These are phyloP conservation scores for Xenus cinereus DNA, from an alignment of 2,113 vertebrate genomes.

Conservation along the genomic window DNA sequence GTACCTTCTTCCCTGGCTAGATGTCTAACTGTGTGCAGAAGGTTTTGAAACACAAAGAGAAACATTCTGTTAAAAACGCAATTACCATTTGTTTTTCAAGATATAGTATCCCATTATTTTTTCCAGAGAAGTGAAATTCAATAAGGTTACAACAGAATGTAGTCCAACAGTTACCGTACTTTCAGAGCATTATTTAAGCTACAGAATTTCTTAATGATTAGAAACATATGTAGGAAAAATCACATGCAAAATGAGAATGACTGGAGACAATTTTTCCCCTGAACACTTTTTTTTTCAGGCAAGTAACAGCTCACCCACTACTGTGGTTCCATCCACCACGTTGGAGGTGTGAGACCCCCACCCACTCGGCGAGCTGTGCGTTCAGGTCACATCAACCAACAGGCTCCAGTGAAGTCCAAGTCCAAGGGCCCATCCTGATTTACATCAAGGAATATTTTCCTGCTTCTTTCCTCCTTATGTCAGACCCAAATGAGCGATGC, in stretches of 20 bases:
- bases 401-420: not conserved
- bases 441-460: not conserved
- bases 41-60: slow-evolving; percentile 73
- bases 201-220: slow-evolving; percentile 73
- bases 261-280: slow-evolving; percentile 33
- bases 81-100: slow-evolving; percentile 72
- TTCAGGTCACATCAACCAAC: not conserved
- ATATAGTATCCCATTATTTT: slow-evolving; percentile 70
- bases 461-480: not conserved
- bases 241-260: slow-evolving; percentile 65
- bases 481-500: not conserved
- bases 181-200: slow-evolving; percentile 68
- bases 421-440: not conserved
- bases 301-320: slow-evolving; percentile 45
- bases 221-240: slow-evolving; percentile 68
- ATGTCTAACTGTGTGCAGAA: slow-evolving; percentile 73
- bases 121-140: slow-evolving; percentile 70
- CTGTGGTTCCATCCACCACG: not conserved
- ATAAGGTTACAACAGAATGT: slow-evolving; percentile 73
- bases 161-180: slow-evolving; percentile 70
- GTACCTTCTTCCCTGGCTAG: slow-evolving; percentile 72
- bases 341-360: not conserved
- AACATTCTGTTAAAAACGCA: slow-evolving; percentile 73
- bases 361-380: rapidly evolving
- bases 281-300: slow-evolving; percentile 2